These are phyloP conservation scores for Automeris io DNA, from an alignment of 2,888 invertebrate species.

Conservation along the genomic window DNA sequence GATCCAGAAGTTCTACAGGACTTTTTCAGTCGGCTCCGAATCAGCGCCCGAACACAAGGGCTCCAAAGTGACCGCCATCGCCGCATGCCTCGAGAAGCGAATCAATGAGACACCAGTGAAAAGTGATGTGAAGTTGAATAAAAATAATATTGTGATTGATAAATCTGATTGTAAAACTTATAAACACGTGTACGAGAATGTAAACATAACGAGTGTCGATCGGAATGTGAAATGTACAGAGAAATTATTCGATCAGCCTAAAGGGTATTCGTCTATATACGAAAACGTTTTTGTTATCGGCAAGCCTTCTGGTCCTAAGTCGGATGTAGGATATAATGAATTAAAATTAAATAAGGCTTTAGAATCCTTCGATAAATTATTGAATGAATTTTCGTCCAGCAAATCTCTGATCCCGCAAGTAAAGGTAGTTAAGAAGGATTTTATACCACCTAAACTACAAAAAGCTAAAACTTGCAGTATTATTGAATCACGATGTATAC, in stretches of 20 bases:
- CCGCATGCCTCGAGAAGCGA: slow-evolving; percentile 65
- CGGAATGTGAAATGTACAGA: slow-evolving; percentile 32
- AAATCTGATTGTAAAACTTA: slow-evolving; percentile 38
- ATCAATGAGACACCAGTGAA: slow-evolving; percentile 54
- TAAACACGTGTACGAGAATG: slow-evolving; percentile 66
- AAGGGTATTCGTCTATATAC: slow-evolving; percentile 66
- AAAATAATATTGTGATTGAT: slow-evolving; percentile 33
- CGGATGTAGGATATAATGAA: slow-evolving; percentile 30
- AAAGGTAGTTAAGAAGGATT: slow-evolving; percentile 34
- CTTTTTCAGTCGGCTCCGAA: slow-evolving; percentile 66
- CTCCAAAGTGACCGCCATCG: slow-evolving; percentile 68
- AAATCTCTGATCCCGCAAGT: slow-evolving; percentile 39
- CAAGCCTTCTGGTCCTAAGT: slow-evolving; percentile 25
- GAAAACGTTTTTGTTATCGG: slow-evolving; percentile 68
- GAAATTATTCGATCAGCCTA: slow-evolving; percentile 53
- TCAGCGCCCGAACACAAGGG: slow-evolving; percentile 54
- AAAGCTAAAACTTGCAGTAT: slow-evolving; percentile 84
- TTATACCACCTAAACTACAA: slow-evolving; percentile 76
- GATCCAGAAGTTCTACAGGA: slow-evolving; percentile 73
- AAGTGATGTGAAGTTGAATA: slow-evolving; percentile 28
- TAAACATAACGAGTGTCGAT: slow-evolving; percentile 48
- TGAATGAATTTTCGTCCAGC: slow-evolving; percentile 58
- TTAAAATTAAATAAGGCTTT: slow-evolving; percentile 64
- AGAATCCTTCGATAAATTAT: slow-evolving; percentile 70
- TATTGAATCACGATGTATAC: slow-evolving; percentile 81